These are phyloP conservation scores for Acanthis flammea DNA, from an alignment of 2,797 vertebrate species.

Conservation along the genomic window DNA sequence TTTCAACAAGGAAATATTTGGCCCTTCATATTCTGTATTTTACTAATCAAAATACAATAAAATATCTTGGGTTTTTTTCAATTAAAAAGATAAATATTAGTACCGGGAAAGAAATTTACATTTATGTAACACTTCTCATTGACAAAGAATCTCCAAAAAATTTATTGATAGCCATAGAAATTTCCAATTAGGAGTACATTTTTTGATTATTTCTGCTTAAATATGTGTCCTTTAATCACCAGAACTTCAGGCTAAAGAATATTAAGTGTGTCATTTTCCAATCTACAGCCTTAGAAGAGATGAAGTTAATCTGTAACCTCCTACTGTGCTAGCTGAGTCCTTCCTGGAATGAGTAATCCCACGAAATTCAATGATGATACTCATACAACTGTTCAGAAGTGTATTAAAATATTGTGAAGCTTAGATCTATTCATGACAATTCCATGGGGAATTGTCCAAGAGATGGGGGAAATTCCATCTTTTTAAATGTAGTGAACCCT, in stretches of 20 bases:
- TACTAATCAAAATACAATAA: constrained; percentile 37
- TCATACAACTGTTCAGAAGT: neutral
- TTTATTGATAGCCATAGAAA: constrained; percentile 57
- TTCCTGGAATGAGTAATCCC: neutral
- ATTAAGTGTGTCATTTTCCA: constrained; percentile 52
- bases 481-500: neutral
- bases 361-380: neutral
- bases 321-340: neutral
- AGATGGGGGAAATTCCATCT: neutral
- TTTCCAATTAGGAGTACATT: constrained; percentile 68
- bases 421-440: neutral
- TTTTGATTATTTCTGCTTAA: constrained; percentile 72
- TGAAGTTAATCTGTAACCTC: constrained; percentile 9
- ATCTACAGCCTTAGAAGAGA: constrained; percentile 41
- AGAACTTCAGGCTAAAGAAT: constrained; percentile 60
- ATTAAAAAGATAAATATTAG: constrained; percentile 44
- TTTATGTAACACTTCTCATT: constrained; percentile 61
- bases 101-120: constrained; percentile 57
- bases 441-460: too few species aligned
- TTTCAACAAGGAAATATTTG: neutral
- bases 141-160: constrained; percentile 43
- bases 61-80: neutral
- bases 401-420: neutral
- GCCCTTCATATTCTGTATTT: constrained; percentile 47
- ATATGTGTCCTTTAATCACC: constrained; percentile 58